Evolutionary conservation across 1,140 invertebrate genomes (phyloP).

Genomic region (Drosophila ficusphila): DNA sequence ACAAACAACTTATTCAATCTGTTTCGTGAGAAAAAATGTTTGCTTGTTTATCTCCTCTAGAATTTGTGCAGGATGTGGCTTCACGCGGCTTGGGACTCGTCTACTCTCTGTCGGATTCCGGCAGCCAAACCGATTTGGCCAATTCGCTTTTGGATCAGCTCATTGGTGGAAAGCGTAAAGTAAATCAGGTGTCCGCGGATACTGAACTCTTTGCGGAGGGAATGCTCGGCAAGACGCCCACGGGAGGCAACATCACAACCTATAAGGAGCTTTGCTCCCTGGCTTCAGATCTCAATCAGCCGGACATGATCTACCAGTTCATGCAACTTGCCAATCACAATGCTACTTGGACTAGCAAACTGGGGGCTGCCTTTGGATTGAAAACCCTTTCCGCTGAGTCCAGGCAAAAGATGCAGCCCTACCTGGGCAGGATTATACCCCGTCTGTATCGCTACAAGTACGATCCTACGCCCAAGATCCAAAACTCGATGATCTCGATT

Average conservation of each 20-base stretch:
- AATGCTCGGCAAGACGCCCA: conserved; percentile 92
- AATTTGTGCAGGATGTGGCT: conserved; percentile 95
- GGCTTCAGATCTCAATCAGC: conserved; percentile 96
- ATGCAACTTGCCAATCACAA: conserved; percentile 98
- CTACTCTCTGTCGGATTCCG: conserved; percentile 91
- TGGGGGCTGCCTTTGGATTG: conserved; percentile 96
- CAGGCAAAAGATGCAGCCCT: conserved; percentile 91
- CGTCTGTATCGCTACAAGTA: conserved; percentile 95
- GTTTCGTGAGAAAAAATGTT: not conserved
- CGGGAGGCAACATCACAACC: conserved; percentile 92
- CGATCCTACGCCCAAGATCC: conserved; percentile 95
- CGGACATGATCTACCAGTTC: conserved; percentile 97
- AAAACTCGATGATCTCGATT: conserved; percentile 95
- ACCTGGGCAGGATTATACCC: conserved; percentile 94
- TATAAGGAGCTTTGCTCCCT: conserved; percentile 97
- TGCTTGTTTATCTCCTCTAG: conserved; percentile 84
- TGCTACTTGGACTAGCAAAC: conserved; percentile 96
- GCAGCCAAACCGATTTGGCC: conserved; percentile 89
- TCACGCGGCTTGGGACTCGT: conserved; percentile 95
- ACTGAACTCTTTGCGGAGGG: conserved; percentile 96
- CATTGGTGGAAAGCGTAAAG: conserved; percentile 91
- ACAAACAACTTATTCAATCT: rapidly evolving
- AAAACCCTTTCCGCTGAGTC: conserved; percentile 92
- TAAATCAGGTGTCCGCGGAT: conserved; percentile 90
- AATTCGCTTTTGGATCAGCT: conserved; percentile 92